Base-by-base conservation (phyloP, 2,113 vertebrate genomes). In the Coregonus clupeaformis region DNA sequence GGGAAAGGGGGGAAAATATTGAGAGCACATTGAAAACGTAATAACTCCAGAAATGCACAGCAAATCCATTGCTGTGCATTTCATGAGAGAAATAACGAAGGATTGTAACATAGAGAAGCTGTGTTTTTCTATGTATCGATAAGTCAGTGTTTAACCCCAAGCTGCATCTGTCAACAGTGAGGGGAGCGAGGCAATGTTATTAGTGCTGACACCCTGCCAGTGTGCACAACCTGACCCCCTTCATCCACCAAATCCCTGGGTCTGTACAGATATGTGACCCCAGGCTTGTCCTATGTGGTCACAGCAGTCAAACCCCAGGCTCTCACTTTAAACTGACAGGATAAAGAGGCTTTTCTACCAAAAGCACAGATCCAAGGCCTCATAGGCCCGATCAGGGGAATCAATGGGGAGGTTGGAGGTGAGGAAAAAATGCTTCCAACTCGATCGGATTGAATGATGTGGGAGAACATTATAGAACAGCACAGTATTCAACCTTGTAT, bases 231-330 rank as follows among this genome's bases (percentile, higher is more conserved):
- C 27, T 76, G 72, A 73, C 68, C 60, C 59, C 68, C 22, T 22
- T 71, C 65, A 45, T 77, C 68, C 57, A 55, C 57, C 22, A 73
- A 74, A 66, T 68, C 66, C 60, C 18, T 25, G 71, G 47, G 65
- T 60, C 32, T 83, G 75, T 78, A 66, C 66, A 70, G 45, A 30
- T 69, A 67, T 67, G 12, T 67, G 65, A 67, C 65, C 65, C 65
- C 65, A 32, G 65, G 65, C 65, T n/a, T n/a, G 29, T 30, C 65
- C 65, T 32, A 7, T 29, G 30, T 32, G 30, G 18, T 29, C 65
- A 67, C 65, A 20, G 30, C 18, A 9, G 65, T 32, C 27, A 32
- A 29, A 27, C 30, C 5, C 30, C 65, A 67, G 27, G 65, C 16
- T 36, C 29, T 11, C 65, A 32, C 2, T 4, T 32, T 67, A 67